Evolutionary conservation across 1,140 invertebrate species (phyloP).

Genomic region (Cepaea nemoralis): DNA sequence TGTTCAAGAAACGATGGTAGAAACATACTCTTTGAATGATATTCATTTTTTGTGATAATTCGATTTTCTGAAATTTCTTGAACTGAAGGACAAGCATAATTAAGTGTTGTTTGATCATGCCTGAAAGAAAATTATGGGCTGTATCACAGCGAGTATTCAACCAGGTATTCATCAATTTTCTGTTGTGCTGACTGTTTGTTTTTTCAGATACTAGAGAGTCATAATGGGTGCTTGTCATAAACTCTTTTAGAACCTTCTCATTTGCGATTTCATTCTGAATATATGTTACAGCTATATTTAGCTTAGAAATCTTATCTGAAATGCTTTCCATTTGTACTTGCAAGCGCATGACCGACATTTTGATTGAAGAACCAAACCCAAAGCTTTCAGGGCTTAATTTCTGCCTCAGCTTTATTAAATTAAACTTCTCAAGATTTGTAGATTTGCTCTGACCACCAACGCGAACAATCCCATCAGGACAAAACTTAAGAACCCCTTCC

Average conservation of each 20-base stretch:
- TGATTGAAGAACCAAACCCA: too few relatives aligned
- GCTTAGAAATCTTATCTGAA: not conserved
- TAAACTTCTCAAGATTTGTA: slow-evolving; percentile 3
- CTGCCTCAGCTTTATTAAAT: not conserved
- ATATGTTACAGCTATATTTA: not conserved
- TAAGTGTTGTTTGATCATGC: not conserved
- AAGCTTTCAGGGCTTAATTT: not conserved
- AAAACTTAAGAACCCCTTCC: slow-evolving; percentile 76
- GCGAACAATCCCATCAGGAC: slow-evolving; percentile 72
- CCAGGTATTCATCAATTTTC: not conserved
- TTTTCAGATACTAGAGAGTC: not conserved
- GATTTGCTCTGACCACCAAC: slow-evolving; percentile 76
- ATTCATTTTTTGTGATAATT: not conserved
- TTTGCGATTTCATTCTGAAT: not conserved
- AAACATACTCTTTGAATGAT: not conserved
- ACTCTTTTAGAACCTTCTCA: not conserved
- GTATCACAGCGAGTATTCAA: not conserved
- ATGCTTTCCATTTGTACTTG: not conserved
- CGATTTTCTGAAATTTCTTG: not conserved
- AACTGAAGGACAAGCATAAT: not conserved
- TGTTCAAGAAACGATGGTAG: not conserved
- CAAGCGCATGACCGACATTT: not conserved
- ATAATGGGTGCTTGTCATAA: not conserved
- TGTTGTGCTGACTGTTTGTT: not conserved
- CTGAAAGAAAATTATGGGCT: not conserved